Evolutionary conservation across 2,888 invertebrate species (phyloP).

Genomic region (Seira sanloemensis): DNA sequence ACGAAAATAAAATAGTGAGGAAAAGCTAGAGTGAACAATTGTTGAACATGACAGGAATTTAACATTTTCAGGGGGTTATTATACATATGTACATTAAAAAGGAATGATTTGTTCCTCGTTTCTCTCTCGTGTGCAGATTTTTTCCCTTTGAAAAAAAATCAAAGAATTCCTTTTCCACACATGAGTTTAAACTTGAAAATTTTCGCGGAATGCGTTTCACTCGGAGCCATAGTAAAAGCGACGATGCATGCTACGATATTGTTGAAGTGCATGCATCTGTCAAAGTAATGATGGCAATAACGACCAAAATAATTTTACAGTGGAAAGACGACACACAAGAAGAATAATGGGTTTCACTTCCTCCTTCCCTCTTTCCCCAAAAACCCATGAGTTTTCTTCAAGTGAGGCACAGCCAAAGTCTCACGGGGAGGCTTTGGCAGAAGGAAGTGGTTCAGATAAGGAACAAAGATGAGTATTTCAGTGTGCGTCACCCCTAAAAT

Average conservation of each 20-base stretch:
- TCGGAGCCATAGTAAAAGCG: background rate
- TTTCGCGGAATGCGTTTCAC: too few relatives aligned
- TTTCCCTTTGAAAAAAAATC: background rate
- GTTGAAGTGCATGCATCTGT: constrained; percentile 5
- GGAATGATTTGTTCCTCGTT: too few relatives aligned
- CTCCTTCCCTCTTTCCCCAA: background rate
- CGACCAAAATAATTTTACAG: background rate
- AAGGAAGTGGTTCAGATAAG: too few relatives aligned
- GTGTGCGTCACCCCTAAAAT: too few relatives aligned
- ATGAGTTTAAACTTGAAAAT: background rate
- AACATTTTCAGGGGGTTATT: background rate
- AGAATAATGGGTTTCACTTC: background rate
- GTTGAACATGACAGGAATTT: constrained; percentile 55
- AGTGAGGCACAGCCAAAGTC: too few relatives aligned
- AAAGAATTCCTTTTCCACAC: background rate
- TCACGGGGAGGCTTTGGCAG: too few relatives aligned
- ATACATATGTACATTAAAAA: too few relatives aligned
- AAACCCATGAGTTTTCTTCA: too few relatives aligned
- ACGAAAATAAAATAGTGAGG: background rate
- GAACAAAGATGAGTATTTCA: too few relatives aligned
- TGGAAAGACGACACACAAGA: too few relatives aligned
- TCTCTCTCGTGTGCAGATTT: too few relatives aligned
- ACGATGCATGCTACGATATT: background rate
- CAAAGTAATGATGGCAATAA: constrained; percentile 10
- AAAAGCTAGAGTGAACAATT: constrained; percentile 40